Evolutionary conservation across 2,888 invertebrate genomes (phyloP), one percentile per base, ranked within the genome.

Genomic region (Petrophora chlorosata): DNA sequence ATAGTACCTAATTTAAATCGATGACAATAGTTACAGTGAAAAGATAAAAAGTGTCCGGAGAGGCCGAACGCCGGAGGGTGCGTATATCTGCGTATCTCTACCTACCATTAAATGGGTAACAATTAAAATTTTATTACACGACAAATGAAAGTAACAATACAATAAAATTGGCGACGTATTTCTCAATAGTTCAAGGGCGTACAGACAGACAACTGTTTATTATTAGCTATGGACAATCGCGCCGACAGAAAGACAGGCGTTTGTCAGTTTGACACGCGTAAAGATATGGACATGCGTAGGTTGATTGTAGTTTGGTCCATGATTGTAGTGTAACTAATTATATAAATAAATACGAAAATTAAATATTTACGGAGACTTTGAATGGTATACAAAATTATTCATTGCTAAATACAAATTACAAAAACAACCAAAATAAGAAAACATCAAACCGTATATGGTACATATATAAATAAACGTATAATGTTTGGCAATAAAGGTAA

Each of bases 171-270:
- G 19, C 22, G 40, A 51, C 42, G 46, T 39, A 22, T 56, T 46
- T 51, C 62, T 35, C 61, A 63, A 73, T 62, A 64, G 67, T 69
- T 72, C 76, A 78, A 69, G 77, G 78, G 48, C 53, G 10, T 36
- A 51, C 45, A 39, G 41, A 56, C 45, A 47, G 51, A 48, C 52
- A 49, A 42, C 49, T 38, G 44, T 14, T 53, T 53, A 55, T 56
- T 53, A 51, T 49, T 56, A 59, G 63, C 36, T 60, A 55, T 41
- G 52, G 60, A 43, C 56, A 66, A 67, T 70, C 63, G 65, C 22
- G 33, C 43, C 60, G 64, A 62, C 60, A 45, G n/a, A n/a, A n/a
- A n/a, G n/a, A n/a, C 39, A 36, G 45, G 63, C 36, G 50, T 63
- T 67, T 39, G 59, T 65, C 64, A 46, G 62, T 65, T 65, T 33